Base-by-base conservation (phyloP, 2,797 vertebrate genomes). In the Pachyuromys duprasi region DNA sequence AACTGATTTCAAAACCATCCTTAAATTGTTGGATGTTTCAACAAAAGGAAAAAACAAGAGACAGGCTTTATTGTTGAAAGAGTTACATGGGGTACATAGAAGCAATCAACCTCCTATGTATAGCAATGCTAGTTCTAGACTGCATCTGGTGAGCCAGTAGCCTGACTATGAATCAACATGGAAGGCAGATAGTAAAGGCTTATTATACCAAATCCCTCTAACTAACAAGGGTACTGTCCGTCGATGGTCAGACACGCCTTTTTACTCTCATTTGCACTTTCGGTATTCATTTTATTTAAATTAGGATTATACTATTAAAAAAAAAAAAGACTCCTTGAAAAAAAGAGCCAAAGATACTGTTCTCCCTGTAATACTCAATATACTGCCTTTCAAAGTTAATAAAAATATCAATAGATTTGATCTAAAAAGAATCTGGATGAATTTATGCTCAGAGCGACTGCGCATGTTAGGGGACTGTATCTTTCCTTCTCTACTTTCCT, bases 201-300 rank as follows among this genome's bases (percentile, higher is more conserved):
- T 53, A 28, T 45, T 33, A 22, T 15, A 70, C 39, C 20, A 8
- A 18, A 74, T 13, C 24, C 0, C 8, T 15, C 3, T 39, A 17
- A 36, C 26, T 26, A 65, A 12, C 22, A 0, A 8, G n/a, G n/a
- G 26, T 8, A 1, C 31, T 20, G 63, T 20, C 39, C 22, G 22
- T 72, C 28, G 42, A 49, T 0, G 8, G 22, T 80, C 2, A 22
- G 4, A 2, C 12, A 22, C 45, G n/a, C 14, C 18, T 42, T 63
- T 49, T 67, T 28, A 76, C 28, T 53, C 62, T 92, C 42, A 31
- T 49, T 31, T 57, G 17, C 15, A 88, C 60, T 55, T 88, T 78
- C 20, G 82, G 75, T 9, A n/a, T 83, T 55, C 70, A 91, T 31
- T 83, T 55, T 65, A 91, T 31, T 91, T 94, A 95, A 78, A 42